Percentiles rank a stretch among this genome's conserved stretches.
These are phyloP conservation scores for Lepus europaeus DNA, from an alignment of 2,113 vertebrate genomes.

Conservation along the genomic window DNA sequence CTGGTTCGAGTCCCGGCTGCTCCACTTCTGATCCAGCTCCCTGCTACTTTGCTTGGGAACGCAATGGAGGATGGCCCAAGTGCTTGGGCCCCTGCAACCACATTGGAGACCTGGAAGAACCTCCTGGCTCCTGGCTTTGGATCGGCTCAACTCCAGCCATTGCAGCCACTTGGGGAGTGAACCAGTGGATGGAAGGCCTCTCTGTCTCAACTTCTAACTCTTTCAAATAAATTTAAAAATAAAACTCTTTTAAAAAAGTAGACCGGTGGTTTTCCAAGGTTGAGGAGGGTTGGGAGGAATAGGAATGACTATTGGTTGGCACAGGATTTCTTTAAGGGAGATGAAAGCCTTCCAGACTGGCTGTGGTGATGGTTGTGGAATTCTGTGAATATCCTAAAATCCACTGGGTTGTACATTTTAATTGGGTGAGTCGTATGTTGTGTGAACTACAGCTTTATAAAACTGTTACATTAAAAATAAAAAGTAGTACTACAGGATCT, in stretches of 20 bases:
- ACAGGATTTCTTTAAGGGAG: background rate
- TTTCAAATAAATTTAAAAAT: too few species aligned
- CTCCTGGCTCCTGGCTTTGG: too few species aligned
- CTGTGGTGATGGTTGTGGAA: background rate
- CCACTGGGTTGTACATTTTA: background rate
- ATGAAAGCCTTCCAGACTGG: background rate
- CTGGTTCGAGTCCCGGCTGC: too few species aligned
- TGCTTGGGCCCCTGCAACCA: too few species aligned
- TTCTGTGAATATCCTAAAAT: background rate
- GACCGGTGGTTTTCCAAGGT: background rate
- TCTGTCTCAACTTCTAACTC: too few species aligned
- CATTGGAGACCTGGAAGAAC: too few species aligned
- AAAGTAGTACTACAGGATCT: background rate
- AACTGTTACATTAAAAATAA: conserved; percentile 36
- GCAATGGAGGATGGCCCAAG: too few species aligned
- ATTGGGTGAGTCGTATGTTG: background rate
- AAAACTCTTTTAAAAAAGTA: background rate
- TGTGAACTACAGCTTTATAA: background rate
- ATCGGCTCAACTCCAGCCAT: too few species aligned
- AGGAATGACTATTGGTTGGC: background rate
- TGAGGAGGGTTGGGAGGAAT: background rate
- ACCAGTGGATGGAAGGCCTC: too few species aligned
- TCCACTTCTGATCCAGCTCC: too few species aligned
- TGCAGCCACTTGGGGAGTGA: too few species aligned
- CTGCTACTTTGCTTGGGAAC: too few species aligned